phyloP scores from a whole-genome alignment of 2,113 vertebrate species.

The Rhinolophus sinicus region DNA sequence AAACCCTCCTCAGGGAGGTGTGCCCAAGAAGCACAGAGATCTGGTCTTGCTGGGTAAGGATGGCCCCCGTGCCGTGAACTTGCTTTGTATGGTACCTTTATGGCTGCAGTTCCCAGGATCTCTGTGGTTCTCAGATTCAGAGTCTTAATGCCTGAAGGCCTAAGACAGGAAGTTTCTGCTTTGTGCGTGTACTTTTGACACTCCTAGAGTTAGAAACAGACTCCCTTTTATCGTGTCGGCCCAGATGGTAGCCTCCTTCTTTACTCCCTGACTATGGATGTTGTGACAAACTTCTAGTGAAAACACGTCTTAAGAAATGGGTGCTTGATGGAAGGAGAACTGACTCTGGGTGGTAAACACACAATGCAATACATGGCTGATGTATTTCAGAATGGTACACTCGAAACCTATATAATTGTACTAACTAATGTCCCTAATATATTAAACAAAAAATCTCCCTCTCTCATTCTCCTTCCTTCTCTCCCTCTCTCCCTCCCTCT shows the following conservation, averaged over 20 bases:
- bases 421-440: too few species aligned
- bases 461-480: not conserved
- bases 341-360: too few species aligned
- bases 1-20: not conserved
- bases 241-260: not conserved
- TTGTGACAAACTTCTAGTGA: not conserved
- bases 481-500: too few species aligned
- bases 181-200: not conserved
- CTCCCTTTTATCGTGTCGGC: not conserved
- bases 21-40: conserved; percentile 46
- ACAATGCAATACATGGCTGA: too few species aligned
- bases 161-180: not conserved
- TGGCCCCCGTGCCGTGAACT: not conserved
- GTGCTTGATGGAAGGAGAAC: not conserved
- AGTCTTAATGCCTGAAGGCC: not conserved
- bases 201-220: not conserved
- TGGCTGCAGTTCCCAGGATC: not conserved
- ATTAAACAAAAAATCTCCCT: not conserved
- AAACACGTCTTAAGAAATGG: conserved; percentile 25
- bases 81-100: not conserved
- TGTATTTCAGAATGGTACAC: too few species aligned
- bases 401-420: too few species aligned
- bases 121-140: not conserved
- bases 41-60: conserved; percentile 73
- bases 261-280: not conserved